Conservation (phyloP, 2,797 vertebrate genomes). For the Bryconaethiops microstoma region DNA sequence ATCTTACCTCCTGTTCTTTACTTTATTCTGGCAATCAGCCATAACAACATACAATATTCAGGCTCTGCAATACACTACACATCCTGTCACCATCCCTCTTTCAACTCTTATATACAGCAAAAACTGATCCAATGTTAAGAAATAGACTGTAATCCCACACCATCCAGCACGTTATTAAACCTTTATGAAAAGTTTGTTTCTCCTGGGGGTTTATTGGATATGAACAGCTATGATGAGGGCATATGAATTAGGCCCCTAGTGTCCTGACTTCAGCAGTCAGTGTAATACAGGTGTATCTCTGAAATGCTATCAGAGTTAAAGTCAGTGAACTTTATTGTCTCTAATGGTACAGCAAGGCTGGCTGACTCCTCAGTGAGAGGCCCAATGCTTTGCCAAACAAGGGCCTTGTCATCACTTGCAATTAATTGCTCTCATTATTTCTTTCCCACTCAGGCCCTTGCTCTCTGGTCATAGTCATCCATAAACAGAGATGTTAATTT, state of each 20-base stretch:
- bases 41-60: slow-evolving; percentile 21
- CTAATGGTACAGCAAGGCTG: neutral
- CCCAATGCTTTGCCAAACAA: neutral
- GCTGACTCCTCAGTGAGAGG: neutral
- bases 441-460: slow-evolving; percentile 11
- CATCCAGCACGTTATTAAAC: neutral
- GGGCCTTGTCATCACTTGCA: neutral
- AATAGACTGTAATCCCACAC: neutral
- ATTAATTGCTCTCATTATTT: neutral
- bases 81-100: neutral
- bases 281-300: slow-evolving; percentile 16
- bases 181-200: slow-evolving; percentile 23
- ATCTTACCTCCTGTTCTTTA: slow-evolving; percentile 36
- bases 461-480: slow-evolving; percentile 36
- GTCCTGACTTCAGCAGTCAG: slow-evolving; percentile 2
- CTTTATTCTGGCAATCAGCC: slow-evolving; percentile 18
- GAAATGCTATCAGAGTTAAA: slow-evolving; percentile 1
- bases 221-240: slow-evolving; percentile 43
- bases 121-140: neutral
- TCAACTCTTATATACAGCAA: neutral
- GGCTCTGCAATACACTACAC: neutral
- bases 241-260: slow-evolving; percentile 41
- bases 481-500: slow-evolving; percentile 70
- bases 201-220: slow-evolving; percentile 44
- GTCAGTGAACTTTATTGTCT: neutral